Evolutionary conservation across 2,797 vertebrate species (phyloP).

Genomic region (Chelon labrosus): DNA sequence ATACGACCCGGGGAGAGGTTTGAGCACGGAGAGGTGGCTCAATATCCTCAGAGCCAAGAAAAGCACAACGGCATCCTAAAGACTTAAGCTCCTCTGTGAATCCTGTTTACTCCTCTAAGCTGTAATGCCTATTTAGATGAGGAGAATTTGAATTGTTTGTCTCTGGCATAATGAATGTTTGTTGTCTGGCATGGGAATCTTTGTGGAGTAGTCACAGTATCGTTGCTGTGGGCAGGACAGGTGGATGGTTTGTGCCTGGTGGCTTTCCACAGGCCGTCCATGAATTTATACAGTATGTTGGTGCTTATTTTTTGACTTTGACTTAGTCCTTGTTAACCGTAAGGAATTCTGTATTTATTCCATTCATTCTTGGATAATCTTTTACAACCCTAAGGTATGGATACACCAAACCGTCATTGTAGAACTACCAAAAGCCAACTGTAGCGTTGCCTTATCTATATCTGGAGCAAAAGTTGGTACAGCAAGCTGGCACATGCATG

Average conservation of each 20-base stretch:
- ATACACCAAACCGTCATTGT: too few species aligned
- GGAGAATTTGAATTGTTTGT: slow-evolving; percentile 70
- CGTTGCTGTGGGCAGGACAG: slow-evolving; percentile 43
- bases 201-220: slow-evolving; percentile 61
- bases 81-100: slow-evolving; percentile 70
- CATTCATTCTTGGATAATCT: neutral
- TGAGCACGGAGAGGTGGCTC: slow-evolving; percentile 52
- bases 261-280: slow-evolving; percentile 11
- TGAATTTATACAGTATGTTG: neutral
- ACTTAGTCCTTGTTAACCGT: neutral
- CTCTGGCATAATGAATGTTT: slow-evolving; percentile 71
- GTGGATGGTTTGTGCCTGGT: slow-evolving; percentile 21
- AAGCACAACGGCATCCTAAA: slow-evolving; percentile 58
- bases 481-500: too few species aligned
- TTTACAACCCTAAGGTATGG: neutral
- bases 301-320: slow-evolving; percentile 5
- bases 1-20: slow-evolving; percentile 53
- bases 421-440: too few species aligned
- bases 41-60: slow-evolving; percentile 57
- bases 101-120: slow-evolving; percentile 75
- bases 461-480: too few species aligned
- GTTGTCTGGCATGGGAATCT: slow-evolving; percentile 65
- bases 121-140: slow-evolving; percentile 67
- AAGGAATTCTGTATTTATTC: neutral
- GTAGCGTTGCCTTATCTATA: too few species aligned